Percentiles rank a stretch among this genome's conserved stretches.
phyloP scores from a whole-genome alignment of 2,113 vertebrate species.

The Carassius gibelio region DNA sequence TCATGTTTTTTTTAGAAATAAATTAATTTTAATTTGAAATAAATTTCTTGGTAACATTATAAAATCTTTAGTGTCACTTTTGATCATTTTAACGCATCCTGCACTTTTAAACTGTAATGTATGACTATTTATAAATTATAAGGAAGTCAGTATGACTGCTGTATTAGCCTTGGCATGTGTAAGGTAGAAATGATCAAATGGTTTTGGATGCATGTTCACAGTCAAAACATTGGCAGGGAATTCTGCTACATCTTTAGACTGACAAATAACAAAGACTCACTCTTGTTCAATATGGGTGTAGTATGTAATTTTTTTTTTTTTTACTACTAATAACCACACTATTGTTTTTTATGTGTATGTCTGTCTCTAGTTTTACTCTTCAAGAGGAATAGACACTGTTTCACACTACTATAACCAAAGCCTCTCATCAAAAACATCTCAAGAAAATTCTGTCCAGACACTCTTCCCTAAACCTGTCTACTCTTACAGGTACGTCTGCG shows the following conservation, averaged over 20 bases:
- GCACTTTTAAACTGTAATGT: not conserved
- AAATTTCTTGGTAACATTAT: not conserved
- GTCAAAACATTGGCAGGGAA: slow-evolving; percentile 47
- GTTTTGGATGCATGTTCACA: slow-evolving; percentile 1
- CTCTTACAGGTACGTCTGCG: slow-evolving; percentile 90
- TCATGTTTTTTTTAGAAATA: not conserved
- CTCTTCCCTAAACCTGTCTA: slow-evolving; percentile 96
- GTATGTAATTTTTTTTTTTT: not conserved
- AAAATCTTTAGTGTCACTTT: no score
- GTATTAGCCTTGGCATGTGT: slow-evolving; percentile 30
- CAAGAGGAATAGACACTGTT: slow-evolving; percentile 73
- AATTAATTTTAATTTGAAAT: not conserved
- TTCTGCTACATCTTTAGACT: not conserved
- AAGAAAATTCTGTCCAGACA: slow-evolving; percentile 74
- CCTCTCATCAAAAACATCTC: slow-evolving; percentile 75
- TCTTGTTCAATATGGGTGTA: not conserved
- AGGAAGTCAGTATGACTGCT: not conserved
- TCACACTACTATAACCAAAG: slow-evolving; percentile 83
- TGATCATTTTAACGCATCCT: not conserved
- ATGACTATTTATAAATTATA: not conserved
- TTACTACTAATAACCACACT: not conserved
- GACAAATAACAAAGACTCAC: not conserved
- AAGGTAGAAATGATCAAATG: slow-evolving; percentile 35
- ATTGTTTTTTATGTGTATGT: not conserved
- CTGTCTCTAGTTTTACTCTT: slow-evolving; percentile 77